Evolutionary conservation across 2,113 vertebrate genomes (phyloP), one percentile per base, ranked within the genome.

Genomic region (Otus sunia): DNA sequence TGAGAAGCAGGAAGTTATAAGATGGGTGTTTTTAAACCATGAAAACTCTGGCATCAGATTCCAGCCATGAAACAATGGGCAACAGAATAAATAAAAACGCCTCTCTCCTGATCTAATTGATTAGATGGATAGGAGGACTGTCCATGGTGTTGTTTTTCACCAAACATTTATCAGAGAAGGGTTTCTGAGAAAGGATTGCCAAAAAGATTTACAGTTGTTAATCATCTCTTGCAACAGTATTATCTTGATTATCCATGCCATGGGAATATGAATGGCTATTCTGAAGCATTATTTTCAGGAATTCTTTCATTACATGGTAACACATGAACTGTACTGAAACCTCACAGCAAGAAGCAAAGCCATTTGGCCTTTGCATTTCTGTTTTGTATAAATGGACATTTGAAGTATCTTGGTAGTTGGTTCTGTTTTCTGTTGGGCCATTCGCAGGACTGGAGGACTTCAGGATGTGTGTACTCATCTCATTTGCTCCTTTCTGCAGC

Each of bases 211-310:
- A 92, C 71, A 92, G 90, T 83, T 77, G 89, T 79, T 94, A 96
- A 96, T 91, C 81, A 82, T 85, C 63, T 95, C 84, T 94, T 93
- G 91, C 91, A 95, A 86, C 87, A 88, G 91, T 39, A 96, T 97
- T 95, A 92, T 88, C 91, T 76, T 88, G 77, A 95, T 96, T 97
- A 91, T 88, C 67, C 87, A 94, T 94, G 91, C 80, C 91, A 96
- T 59, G 71, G 72, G 71, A 94, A 59, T 86, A 88, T 82, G 87
- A 94, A 83, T 80, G 82, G 59, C 81, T 93, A 82, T 91, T 90
- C 85, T 88, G 81, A 91, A 78, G 59, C 87, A 47, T 73, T 95
- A 86, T 91, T 95, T 96, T 94, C 84, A 93, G 96, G 94, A 96
- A 86, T 96, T 88, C 78, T 95, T 92, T 95, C 81, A 96, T 95